phyloP scores from a whole-genome alignment of 2,888 invertebrate species.

The Ferrisia virgata region DNA sequence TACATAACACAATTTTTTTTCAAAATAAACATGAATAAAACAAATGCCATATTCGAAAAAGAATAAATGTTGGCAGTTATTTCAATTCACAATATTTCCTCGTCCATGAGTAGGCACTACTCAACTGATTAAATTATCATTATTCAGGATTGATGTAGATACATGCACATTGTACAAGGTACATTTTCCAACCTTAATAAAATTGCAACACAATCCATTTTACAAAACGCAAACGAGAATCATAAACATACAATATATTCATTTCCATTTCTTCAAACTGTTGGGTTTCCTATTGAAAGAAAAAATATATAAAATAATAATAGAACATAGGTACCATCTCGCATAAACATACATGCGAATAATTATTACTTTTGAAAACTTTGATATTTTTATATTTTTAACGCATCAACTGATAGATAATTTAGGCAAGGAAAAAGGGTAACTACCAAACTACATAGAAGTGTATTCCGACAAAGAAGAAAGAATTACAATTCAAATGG shows the following conservation, averaged over 20 bases:
- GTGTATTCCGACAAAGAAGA: background rate
- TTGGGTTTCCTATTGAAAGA: background rate
- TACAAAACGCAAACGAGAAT: background rate
- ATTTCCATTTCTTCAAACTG: background rate
- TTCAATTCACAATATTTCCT: background rate
- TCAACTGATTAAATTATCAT: background rate
- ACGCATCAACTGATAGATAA: background rate
- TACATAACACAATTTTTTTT: conserved; percentile 13
- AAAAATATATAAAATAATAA: conserved; percentile 7
- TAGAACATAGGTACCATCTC: background rate
- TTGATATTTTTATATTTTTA: background rate
- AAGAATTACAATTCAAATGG: background rate
- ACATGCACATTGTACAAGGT: background rate
- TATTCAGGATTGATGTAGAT: background rate
- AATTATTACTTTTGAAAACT: background rate
- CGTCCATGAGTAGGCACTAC: background rate
- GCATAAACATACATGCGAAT: background rate
- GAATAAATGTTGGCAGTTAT: background rate
- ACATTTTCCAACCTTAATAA: background rate
- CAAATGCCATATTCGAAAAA: conserved; percentile 12
- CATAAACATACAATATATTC: background rate
- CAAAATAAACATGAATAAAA: background rate
- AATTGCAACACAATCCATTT: background rate
- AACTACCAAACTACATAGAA: background rate
- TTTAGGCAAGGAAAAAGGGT: background rate